These are phyloP conservation scores for Lasioglossum calceatum DNA, from an alignment of 2,888 invertebrate genomes.

Conservation along the genomic window DNA sequence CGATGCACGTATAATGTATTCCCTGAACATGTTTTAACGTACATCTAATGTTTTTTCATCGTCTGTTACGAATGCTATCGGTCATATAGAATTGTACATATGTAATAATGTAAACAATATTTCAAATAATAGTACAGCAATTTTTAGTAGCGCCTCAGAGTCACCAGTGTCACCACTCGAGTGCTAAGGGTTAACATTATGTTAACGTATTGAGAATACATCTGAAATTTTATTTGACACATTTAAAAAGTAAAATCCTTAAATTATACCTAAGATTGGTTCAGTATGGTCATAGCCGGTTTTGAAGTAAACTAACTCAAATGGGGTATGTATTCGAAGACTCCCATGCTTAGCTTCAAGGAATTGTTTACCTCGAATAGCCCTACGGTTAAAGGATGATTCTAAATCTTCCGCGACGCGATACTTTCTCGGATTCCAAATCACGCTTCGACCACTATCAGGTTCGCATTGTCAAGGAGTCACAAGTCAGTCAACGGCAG, in stretches of 20 bases:
- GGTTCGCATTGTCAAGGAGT: not conserved
- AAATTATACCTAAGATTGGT: not conserved
- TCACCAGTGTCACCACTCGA: too few relatives aligned
- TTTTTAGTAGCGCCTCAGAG: too few relatives aligned
- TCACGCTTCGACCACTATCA: not conserved
- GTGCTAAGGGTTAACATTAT: too few relatives aligned
- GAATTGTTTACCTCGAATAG: not conserved
- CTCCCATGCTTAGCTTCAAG: not conserved
- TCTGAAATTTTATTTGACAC: not conserved
- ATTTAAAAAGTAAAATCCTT: not conserved
- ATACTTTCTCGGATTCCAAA: not conserved
- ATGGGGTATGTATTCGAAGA: not conserved
- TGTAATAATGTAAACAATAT: too few relatives aligned
- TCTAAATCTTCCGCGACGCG: not conserved
- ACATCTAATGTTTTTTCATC: too few relatives aligned
- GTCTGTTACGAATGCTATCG: too few relatives aligned
- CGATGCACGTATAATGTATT: too few relatives aligned
- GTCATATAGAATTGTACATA: too few relatives aligned
- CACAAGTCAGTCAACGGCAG: constrained; percentile 15
- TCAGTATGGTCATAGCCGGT: not conserved
- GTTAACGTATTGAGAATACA: too few relatives aligned
- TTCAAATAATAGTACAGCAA: too few relatives aligned
- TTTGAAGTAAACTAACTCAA: not conserved
- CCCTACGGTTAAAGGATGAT: not conserved
- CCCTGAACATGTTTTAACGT: too few relatives aligned